Evolutionary conservation across 2,113 vertebrate species (phyloP).

Genomic region (Pteropus alecto): DNA sequence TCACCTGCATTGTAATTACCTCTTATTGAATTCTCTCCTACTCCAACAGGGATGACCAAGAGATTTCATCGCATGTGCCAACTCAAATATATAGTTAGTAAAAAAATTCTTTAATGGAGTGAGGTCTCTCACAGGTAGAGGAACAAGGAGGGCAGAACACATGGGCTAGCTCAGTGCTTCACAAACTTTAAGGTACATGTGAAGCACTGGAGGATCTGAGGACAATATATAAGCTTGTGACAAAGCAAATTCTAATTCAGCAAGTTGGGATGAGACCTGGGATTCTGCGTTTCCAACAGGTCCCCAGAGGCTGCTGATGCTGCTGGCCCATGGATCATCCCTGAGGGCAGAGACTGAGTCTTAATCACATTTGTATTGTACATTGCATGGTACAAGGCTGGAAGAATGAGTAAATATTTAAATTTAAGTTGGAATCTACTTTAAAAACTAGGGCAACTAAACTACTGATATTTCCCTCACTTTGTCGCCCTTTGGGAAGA

Average conservation of each 20-base stretch:
- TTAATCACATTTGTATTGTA: not conserved
- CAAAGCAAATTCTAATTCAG: not conserved
- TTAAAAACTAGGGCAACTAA: not conserved
- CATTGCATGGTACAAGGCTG: not conserved
- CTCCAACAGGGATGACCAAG: not conserved
- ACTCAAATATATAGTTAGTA: not conserved
- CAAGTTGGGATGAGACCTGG: not conserved
- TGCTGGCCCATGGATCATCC: not conserved
- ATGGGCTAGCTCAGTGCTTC: not conserved
- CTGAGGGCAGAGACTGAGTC: not conserved
- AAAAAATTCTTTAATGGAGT: not conserved
- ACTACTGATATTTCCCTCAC: not conserved
- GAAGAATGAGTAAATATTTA: not conserved
- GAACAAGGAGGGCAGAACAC: not conserved
- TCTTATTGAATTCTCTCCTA: not conserved
- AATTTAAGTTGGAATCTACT: not conserved
- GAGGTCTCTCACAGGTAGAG: not conserved
- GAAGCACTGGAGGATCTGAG: not conserved
- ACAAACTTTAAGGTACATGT: not conserved
- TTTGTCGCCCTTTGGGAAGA: not conserved
- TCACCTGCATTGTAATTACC: not conserved
- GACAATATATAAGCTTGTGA: not conserved
- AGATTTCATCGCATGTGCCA: not conserved
- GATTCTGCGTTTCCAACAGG: not conserved
- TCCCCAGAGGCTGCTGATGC: not conserved